Percentiles rank a stretch among this genome's conserved stretches.
These are phyloP conservation scores for Aleiodes alternator DNA, from an alignment of 2,888 invertebrate genomes.

Conservation along the genomic window DNA sequence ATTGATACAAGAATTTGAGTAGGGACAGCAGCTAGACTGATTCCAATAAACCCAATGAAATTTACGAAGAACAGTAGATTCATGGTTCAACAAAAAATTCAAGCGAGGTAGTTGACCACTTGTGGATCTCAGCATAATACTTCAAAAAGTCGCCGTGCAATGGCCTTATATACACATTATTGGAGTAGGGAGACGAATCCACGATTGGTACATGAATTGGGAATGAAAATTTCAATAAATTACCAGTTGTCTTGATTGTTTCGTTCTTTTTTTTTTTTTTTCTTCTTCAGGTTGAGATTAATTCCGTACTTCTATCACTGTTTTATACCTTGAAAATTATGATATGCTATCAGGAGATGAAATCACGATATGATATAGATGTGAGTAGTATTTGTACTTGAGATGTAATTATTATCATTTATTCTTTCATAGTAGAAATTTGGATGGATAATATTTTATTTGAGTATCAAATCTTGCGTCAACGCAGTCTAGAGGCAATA, in stretches of 20 bases:
- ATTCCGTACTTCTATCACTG: neutral
- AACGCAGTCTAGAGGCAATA: no score
- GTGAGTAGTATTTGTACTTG: neutral
- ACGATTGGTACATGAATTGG: slow-evolving; percentile 18
- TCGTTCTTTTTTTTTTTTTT: slow-evolving; percentile 1
- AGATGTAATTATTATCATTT: no score
- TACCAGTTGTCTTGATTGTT: neutral
- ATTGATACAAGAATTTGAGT: slow-evolving; percentile 62
- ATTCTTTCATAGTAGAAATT: no score
- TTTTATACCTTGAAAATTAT: neutral
- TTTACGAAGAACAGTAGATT: neutral
- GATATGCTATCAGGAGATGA: slow-evolving; percentile 5
- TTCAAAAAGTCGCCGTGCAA: slow-evolving; percentile 5
- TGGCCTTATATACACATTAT: slow-evolving; percentile 23
- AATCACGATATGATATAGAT: slow-evolving; percentile 13
- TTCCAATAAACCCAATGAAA: neutral
- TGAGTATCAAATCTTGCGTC: no score
- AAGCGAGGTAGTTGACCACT: slow-evolving; percentile 2
- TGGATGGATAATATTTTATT: no score
- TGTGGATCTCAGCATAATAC: neutral
- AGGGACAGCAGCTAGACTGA: neutral
- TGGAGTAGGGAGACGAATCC: slow-evolving; percentile 22
- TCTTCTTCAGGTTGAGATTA: neutral
- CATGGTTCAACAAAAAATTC: neutral
- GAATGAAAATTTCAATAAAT: slow-evolving; percentile 19